These are phyloP conservation scores for Hucho hucho DNA, from an alignment of 2,113 vertebrate species.

Conservation along the genomic window DNA sequence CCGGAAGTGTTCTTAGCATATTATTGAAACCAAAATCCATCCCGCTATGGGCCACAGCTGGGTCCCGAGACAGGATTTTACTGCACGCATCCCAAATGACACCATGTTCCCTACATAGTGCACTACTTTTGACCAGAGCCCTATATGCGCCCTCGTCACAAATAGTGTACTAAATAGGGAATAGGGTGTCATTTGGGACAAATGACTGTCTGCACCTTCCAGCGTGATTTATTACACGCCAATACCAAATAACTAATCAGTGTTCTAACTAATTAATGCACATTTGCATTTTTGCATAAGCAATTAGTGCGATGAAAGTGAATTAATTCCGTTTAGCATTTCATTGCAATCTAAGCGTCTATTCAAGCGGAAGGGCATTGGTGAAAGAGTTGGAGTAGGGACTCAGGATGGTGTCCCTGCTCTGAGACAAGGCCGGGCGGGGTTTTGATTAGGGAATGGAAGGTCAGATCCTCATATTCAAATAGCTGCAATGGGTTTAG, in stretches of 20 bases:
- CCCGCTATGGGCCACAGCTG: constrained; percentile 70
- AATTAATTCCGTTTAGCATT: too few relatives aligned
- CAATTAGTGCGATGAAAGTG: constrained; percentile 83
- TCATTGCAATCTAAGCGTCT: constrained; percentile 60
- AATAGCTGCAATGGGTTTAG: constrained; percentile 77
- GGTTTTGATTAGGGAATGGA: constrained; percentile 81
- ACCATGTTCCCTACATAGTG: too few relatives aligned
- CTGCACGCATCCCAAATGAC: constrained; percentile 65
- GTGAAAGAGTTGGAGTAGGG: constrained; percentile 56
- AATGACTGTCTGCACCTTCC: too few relatives aligned
- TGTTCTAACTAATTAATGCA: constrained; percentile 91
- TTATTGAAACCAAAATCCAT: constrained; percentile 78
- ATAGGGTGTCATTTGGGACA: too few relatives aligned
- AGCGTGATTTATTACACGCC: constrained; percentile 87
- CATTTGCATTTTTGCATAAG: constrained; percentile 95
- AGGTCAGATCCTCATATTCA: constrained; percentile 67
- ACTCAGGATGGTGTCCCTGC: constrained; percentile 66
- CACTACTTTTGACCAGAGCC: too few relatives aligned
- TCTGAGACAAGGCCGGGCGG: constrained; percentile 62
- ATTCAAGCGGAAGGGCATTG: constrained; percentile 81
- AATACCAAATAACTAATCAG: constrained; percentile 90
- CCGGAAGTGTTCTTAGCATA: constrained; percentile 78
- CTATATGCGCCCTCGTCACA: too few relatives aligned
- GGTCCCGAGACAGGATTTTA: constrained; percentile 45
- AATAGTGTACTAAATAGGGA: too few relatives aligned